A percentile compares a stretch with the other conserved stretches of the same genome.
Conservation (phyloP, 2,888 invertebrate species). For the Lasioglossum lativentre region DNA sequence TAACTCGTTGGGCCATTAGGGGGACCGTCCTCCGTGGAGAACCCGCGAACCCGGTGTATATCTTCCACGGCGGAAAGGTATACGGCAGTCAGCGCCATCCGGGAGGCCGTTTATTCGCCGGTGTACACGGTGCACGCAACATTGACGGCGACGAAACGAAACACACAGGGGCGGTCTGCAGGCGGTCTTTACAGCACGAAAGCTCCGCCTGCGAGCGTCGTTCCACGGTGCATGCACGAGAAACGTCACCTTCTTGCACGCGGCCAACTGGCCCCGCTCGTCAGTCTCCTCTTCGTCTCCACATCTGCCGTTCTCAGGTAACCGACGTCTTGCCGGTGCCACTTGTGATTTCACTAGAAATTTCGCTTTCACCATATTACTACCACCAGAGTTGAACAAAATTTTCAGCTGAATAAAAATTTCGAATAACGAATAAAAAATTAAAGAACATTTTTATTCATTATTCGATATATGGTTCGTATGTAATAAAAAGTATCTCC, state of each 20-base stretch:
- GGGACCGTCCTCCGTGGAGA: slow-evolving; percentile 25
- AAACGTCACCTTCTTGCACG: slow-evolving; percentile 64
- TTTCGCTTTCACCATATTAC: background rate
- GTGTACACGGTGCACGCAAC: slow-evolving; percentile 62
- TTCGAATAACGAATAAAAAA: no score
- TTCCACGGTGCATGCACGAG: slow-evolving; percentile 59
- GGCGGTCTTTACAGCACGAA: slow-evolving; percentile 80
- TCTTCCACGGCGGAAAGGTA: slow-evolving; percentile 1
- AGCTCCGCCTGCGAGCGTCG: slow-evolving; percentile 80
- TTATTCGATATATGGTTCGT: no score
- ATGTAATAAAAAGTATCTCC: no score
- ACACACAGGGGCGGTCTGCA: slow-evolving; percentile 79
- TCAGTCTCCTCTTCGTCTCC: background rate
- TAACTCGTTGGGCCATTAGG: background rate
- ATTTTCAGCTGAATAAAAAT: no score
- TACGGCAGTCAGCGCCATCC: slow-evolving; percentile 40
- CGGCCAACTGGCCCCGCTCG: slow-evolving; percentile 39
- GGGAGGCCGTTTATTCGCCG: slow-evolving; percentile 54
- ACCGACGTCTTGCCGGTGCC: background rate
- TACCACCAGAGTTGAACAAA: no score
- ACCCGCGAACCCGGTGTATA: slow-evolving; percentile 28
- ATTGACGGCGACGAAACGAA: slow-evolving; percentile 67
- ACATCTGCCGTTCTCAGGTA: background rate
- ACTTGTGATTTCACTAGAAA: background rate
- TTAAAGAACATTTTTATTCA: no score